Conservation (phyloP, 2,888 invertebrate genomes). For the Steinernema carpocapsae region DNA sequence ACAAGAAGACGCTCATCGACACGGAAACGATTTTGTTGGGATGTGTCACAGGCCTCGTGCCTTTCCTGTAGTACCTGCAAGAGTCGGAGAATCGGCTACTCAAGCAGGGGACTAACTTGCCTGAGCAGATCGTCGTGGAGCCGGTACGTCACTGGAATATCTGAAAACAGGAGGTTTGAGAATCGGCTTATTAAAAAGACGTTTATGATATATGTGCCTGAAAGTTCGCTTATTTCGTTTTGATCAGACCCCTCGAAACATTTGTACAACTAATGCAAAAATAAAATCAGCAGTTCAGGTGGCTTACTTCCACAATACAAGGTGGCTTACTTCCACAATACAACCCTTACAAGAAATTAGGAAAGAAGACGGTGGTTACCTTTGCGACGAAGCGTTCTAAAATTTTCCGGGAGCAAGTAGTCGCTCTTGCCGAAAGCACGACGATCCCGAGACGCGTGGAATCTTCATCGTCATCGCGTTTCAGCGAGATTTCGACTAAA, state of each 20-base stretch:
- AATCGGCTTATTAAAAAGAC: constrained; percentile 49
- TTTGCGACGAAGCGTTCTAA: constrained; percentile 53
- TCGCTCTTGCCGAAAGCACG: constrained; percentile 59
- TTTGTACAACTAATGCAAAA: no score
- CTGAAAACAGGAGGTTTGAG: no score
- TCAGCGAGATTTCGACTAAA: constrained; percentile 83
- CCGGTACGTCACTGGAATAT: constrained; percentile 40
- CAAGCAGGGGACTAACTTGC: constrained; percentile 40
- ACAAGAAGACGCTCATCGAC: constrained; percentile 66
- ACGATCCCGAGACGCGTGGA: not conserved
- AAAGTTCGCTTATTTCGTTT: no score
- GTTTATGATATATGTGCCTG: constrained; percentile 67
- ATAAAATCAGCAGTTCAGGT: no score
- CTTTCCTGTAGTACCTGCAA: constrained; percentile 49
- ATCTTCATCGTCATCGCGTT: constrained; percentile 47
- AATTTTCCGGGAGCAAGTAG: constrained; percentile 60
- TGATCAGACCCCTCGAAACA: no score
- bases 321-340: no score
- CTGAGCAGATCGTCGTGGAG: constrained; percentile 66
- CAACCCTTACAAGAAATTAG: no score
- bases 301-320: no score
- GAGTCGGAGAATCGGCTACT: not conserved
- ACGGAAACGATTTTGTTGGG: constrained; percentile 65
- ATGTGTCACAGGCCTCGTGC: constrained; percentile 66
- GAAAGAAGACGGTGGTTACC: no score